Percentiles rank a stretch among this genome's conserved stretches.
Conservation (phyloP, 1,140 invertebrate genomes). For the Bombus confusus region DNA sequence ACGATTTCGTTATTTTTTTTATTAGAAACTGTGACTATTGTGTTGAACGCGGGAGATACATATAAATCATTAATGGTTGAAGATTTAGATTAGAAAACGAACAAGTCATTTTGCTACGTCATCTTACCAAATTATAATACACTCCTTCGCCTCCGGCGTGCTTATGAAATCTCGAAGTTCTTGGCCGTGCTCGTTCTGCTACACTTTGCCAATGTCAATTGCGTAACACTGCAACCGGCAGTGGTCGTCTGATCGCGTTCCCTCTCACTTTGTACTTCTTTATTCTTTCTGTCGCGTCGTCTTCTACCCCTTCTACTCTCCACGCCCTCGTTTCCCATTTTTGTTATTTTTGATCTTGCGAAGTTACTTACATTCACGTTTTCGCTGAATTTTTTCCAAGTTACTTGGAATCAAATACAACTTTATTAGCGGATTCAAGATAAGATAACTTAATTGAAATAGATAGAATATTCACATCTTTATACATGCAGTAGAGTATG, state of each 20-base stretch:
- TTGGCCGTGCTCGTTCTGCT: constrained; percentile 58
- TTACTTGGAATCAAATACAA: not conserved
- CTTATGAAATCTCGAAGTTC: constrained; percentile 53
- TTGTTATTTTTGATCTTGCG: not conserved
- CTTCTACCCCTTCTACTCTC: not conserved
- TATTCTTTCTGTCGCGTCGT: not conserved
- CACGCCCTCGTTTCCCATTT: not conserved
- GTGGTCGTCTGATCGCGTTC: constrained; percentile 84
- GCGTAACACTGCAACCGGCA: constrained; percentile 75
- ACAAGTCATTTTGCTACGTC: no score
- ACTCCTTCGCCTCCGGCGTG: not conserved
- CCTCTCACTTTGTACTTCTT: constrained; percentile 58
- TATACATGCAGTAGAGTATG: not conserved
- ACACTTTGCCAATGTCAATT: constrained; percentile 47
- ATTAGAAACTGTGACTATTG: not conserved
- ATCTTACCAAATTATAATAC: not conserved
- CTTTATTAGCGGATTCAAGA: not conserved
- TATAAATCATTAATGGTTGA: not conserved
- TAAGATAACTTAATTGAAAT: not conserved
- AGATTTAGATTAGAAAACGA: not conserved
- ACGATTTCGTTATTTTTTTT: not conserved
- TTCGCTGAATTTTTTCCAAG: not conserved
- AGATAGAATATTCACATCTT: not conserved
- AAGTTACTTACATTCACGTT: not conserved
- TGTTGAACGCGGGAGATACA: not conserved